phyloP scores from a whole-genome alignment of 2,797 vertebrate genomes.

The Pelobates cultripes region DNA sequence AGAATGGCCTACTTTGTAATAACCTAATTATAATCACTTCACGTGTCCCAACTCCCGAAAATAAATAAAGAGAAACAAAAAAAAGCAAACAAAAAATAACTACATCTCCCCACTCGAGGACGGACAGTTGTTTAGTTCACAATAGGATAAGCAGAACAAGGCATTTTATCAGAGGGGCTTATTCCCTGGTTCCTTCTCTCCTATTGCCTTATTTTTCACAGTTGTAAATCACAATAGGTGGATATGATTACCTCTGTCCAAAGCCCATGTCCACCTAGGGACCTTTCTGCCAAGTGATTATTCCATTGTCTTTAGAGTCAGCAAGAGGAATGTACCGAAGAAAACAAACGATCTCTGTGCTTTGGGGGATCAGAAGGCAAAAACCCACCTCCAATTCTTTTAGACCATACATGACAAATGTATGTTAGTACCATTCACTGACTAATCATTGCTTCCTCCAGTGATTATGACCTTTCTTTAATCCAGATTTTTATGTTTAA shows the following conservation, averaged over 20 bases:
- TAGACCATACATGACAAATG: not conserved
- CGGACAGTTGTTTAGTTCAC: slow-evolving; percentile 3
- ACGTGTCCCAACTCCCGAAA: too few relatives aligned
- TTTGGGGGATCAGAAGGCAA: not conserved
- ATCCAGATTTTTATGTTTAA: not conserved
- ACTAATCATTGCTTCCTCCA: not conserved
- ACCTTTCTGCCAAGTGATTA: slow-evolving; percentile 17
- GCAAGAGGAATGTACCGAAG: not conserved
- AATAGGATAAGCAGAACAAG: slow-evolving; percentile 28
- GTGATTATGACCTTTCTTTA: not conserved
- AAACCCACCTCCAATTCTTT: not conserved
- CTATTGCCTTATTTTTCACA: not conserved
- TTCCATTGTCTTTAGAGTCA: slow-evolving; percentile 25
- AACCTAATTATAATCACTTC: too few relatives aligned
- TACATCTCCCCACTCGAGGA: not conserved
- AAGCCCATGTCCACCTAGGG: not conserved
- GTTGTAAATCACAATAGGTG: slow-evolving; percentile 47
- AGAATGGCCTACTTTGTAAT: too few relatives aligned
- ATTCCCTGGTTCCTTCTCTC: not conserved
- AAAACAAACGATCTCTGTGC: not conserved
- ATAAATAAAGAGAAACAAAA: too few relatives aligned
- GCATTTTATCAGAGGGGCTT: slow-evolving; percentile 8
- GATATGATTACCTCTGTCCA: slow-evolving; percentile 25
- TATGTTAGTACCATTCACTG: not conserved
- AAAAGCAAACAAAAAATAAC: too few relatives aligned